These are phyloP conservation scores for Scomber colias DNA, from an alignment of 2,113 vertebrate species.

Conservation along the genomic window DNA sequence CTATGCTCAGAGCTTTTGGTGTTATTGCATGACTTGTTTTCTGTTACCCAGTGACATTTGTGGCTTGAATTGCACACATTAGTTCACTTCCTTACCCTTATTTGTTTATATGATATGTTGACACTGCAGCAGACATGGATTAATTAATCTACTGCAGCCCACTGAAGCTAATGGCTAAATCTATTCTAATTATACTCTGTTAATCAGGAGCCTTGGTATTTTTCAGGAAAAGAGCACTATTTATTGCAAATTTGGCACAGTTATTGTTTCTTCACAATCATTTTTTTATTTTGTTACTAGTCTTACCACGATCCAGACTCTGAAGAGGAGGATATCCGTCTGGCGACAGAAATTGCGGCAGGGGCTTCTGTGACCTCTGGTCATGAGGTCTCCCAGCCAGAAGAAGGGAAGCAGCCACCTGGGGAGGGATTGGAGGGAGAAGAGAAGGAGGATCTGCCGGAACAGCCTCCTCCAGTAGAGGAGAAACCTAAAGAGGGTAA, in stretches of 20 bases:
- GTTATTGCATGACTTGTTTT: not conserved
- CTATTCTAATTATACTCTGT: not conserved
- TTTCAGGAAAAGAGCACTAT: not conserved
- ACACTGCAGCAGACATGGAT: not conserved
- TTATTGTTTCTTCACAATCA: not conserved
- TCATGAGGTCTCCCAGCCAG: slow-evolving; percentile 41
- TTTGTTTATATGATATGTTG: not conserved
- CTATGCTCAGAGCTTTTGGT: no score
- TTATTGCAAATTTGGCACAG: not conserved
- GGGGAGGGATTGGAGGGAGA: slow-evolving; percentile 63
- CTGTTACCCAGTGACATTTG: not conserved
- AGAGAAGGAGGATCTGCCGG: slow-evolving; percentile 82
- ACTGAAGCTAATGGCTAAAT: not conserved
- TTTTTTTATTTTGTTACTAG: slow-evolving; percentile 35
- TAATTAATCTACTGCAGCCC: not conserved
- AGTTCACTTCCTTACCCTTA: no score
- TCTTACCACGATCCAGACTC: slow-evolving; percentile 77
- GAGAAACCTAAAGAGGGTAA: slow-evolving; percentile 79
- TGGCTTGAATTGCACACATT: no score
- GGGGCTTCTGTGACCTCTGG: slow-evolving; percentile 57
- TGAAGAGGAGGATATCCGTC: slow-evolving; percentile 86
- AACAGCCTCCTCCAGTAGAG: slow-evolving; percentile 70
- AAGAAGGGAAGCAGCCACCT: slow-evolving; percentile 40
- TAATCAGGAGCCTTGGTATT: not conserved
- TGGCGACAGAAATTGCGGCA: slow-evolving; percentile 81